phyloP scores from a whole-genome alignment of 1,140 invertebrate species.

The Sesamia nonagrioides region DNA sequence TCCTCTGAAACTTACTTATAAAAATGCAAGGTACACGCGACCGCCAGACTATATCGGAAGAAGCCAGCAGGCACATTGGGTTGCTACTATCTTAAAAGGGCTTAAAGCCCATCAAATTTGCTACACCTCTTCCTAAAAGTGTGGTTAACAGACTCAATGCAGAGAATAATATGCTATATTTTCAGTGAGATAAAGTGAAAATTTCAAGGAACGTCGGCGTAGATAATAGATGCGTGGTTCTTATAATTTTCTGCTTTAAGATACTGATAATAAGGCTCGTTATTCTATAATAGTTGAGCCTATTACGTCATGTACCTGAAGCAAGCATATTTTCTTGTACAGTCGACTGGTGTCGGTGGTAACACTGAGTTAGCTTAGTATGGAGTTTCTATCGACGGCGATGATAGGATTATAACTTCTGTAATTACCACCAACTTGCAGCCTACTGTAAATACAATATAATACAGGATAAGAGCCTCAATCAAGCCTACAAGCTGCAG shows the following conservation, averaged over 20 bases:
- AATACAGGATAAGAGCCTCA: neutral
- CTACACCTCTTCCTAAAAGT: neutral
- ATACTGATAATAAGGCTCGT: neutral
- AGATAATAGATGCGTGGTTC: neutral
- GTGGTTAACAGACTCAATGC: neutral
- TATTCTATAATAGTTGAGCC: neutral
- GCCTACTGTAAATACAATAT: too few species aligned
- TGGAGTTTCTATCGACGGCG: too few species aligned
- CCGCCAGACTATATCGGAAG: neutral
- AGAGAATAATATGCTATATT: neutral
- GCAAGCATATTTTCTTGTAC: neutral
- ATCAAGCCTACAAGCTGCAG: constrained; percentile 25
- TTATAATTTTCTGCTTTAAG: neutral
- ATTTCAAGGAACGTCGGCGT: neutral
- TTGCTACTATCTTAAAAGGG: neutral
- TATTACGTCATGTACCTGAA: neutral
- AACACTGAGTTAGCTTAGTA: too few species aligned
- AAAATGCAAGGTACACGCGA: neutral
- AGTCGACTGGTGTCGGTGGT: too few species aligned
- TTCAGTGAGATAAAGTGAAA: neutral
- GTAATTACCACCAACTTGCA: too few species aligned
- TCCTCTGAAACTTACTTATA: neutral
- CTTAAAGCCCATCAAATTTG: neutral
- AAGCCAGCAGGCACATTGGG: neutral
- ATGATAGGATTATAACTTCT: too few species aligned